phyloP scores from a whole-genome alignment of 2,113 vertebrate genomes.

The Brachyistius frenatus region DNA sequence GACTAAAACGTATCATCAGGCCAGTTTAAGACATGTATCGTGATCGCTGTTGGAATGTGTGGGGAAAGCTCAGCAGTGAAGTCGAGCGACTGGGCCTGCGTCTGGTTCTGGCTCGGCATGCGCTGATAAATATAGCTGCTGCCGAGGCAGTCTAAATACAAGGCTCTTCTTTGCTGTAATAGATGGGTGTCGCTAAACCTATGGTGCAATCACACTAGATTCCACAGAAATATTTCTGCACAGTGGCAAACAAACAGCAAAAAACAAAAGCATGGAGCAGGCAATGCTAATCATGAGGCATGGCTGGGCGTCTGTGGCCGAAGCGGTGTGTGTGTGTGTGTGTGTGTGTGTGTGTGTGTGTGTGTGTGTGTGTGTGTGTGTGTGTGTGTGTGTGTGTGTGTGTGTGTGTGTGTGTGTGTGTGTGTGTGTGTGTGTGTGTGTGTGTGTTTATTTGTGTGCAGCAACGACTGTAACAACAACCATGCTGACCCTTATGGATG shows the following conservation, averaged over 20 bases:
- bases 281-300: constrained; percentile 74
- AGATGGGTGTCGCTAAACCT: constrained; percentile 86
- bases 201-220: constrained; percentile 84
- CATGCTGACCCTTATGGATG: constrained; percentile 51
- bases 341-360: too few relatives aligned
- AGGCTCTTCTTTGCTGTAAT: constrained; percentile 84
- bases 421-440: constrained; percentile 10
- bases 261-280: constrained; percentile 77
- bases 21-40: constrained; percentile 65
- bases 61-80: constrained; percentile 74
- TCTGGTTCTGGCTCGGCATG: constrained; percentile 77
- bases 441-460: constrained; percentile 34
- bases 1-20: constrained; percentile 20
- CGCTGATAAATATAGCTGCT: constrained; percentile 85
- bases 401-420: too few relatives aligned
- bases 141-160: constrained; percentile 86
- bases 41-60: constrained; percentile 81
- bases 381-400: too few relatives aligned
- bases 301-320: constrained; percentile 74
- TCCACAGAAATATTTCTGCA: constrained; percentile 84
- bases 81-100: constrained; percentile 56
- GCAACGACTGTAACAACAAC: constrained; percentile 39
- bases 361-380: too few relatives aligned
- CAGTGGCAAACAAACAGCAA: constrained; percentile 84
- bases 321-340: constrained; percentile 9